phyloP scores from a whole-genome alignment of 2,888 invertebrate species.

The Dryadula phaetusa region DNA sequence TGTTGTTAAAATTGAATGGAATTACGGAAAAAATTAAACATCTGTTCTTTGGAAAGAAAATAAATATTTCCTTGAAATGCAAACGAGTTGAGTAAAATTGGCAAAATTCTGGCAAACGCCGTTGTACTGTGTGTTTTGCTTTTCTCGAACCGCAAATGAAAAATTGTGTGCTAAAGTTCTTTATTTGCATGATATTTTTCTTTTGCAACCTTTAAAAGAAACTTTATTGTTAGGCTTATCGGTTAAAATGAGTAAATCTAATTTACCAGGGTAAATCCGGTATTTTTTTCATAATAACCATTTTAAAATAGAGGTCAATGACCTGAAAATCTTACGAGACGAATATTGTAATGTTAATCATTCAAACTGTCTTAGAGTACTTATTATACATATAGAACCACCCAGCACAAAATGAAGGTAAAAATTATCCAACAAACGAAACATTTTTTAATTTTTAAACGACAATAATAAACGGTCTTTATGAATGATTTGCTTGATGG shows the following conservation, averaged over 20 bases:
- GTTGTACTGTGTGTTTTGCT: constrained; percentile 44
- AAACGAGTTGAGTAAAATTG: constrained; percentile 67
- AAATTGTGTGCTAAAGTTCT: constrained; percentile 8
- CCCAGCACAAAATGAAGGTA: too few species aligned
- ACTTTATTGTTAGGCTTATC: too few species aligned
- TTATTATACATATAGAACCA: too few species aligned
- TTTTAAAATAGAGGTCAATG: not conserved
- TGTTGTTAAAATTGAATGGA: constrained; percentile 58
- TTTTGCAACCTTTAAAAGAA: not conserved
- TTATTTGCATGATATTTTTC: not conserved
- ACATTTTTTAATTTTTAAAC: not conserved
- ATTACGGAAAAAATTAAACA: constrained; percentile 61
- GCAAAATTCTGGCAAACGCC: constrained; percentile 58
- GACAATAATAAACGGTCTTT: constrained; percentile 5
- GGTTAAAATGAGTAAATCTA: too few species aligned
- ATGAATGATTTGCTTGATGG: constrained; percentile 30
- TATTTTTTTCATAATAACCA: not conserved
- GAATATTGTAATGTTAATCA: not conserved
- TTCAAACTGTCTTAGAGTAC: not conserved
- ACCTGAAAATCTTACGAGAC: not conserved
- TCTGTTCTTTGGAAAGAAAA: constrained; percentile 60
- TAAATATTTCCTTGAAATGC: constrained; percentile 68
- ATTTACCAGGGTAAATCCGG: too few species aligned
- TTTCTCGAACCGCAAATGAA: constrained; percentile 24
- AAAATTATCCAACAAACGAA: not conserved